phyloP scores from a whole-genome alignment of 2,888 invertebrate species.

The Drosophila mayaguana region DNA sequence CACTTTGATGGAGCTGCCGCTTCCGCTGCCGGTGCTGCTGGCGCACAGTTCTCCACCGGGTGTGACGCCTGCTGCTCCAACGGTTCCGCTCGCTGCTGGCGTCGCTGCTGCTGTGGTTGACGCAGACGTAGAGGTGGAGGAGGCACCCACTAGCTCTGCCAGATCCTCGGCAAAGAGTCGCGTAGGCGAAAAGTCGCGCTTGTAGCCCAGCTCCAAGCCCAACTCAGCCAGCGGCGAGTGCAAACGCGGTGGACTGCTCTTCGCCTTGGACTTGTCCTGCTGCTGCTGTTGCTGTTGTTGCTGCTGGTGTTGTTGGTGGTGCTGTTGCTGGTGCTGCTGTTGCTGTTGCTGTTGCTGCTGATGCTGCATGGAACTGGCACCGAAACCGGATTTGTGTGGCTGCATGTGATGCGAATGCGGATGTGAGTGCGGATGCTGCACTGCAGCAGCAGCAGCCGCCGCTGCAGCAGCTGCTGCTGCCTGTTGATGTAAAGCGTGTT shows the following conservation, averaged over 20 bases:
- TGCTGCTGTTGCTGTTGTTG: constrained; percentile 53
- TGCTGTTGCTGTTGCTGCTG: constrained; percentile 33
- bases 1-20: constrained; percentile 89
- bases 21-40: constrained; percentile 85
- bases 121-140: constrained; percentile 54
- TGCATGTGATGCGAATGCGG: constrained; percentile 57
- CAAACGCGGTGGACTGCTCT: constrained; percentile 86
- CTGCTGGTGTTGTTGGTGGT: constrained; percentile 31
- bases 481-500: constrained; percentile 65
- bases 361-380: constrained; percentile 73
- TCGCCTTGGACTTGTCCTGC: constrained; percentile 54
- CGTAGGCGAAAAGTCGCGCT: constrained; percentile 86
- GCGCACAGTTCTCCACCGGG: constrained; percentile 72
- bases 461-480: constrained; percentile 58
- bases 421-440: constrained; percentile 35
- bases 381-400: constrained; percentile 71
- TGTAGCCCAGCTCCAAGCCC: constrained; percentile 87
- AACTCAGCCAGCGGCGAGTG: constrained; percentile 88
- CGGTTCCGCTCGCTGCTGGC: constrained; percentile 7
- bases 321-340: constrained; percentile 43
- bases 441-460: constrained; percentile 41
- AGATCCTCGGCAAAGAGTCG: constrained; percentile 89
- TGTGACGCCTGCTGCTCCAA: constrained; percentile 4
- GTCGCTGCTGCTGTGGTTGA: constrained; percentile 21
- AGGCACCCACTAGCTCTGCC: constrained; percentile 84